Base-by-base conservation (phyloP, 2,113 vertebrate species). In the Oryzias javanicus region DNA sequence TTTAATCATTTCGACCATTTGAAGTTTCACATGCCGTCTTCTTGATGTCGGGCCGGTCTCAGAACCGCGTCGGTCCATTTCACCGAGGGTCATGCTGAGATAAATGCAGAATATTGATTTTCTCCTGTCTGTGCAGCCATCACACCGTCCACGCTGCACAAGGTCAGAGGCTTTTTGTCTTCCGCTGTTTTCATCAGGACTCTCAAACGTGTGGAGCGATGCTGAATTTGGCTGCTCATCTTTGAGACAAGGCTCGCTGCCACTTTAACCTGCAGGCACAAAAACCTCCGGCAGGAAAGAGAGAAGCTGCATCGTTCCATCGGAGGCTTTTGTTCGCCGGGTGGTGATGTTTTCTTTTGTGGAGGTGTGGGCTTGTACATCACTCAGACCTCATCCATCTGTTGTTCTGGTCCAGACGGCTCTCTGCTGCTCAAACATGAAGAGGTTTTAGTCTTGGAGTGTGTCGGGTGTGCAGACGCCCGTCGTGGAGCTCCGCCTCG, bases 31-130 rank as follows among this genome's bases (percentile, higher is more conserved):
- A 12, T 10, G 10, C 35, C 10, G 8, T 35, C 35, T 35, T 35
- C 35, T 29, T 63, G 42, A 49, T 59, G 56, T 72, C 62, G 49
- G 70, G 70, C 55, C 46, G 20, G 42, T 49, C 35, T 35, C 41
- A 18, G 55, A 18, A 62, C 46, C 18, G 29, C 8, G 53, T 42
- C 55, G 68, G 55, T 76, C 73, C 56, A 61, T 79, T 83, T 69
- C 78, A 68, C 72, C 48, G 42, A 71, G 54, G 72, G 72, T 70
- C 76, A 63, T 68, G 53, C 60, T 41, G 64, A 35, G 78, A 81
- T 80, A 79, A 86, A 85, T 79, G 80, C 76, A 58, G 63, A 81
- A 69, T 85, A 89, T 89, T 72, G 88, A 91, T 89, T 87, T 77
- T 62, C 68, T 75, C 70, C 72, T 44, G 72, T 72, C 78, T 76